Conservation (phyloP, 2,797 vertebrate genomes). For the Passerculus sandwichensis region DNA sequence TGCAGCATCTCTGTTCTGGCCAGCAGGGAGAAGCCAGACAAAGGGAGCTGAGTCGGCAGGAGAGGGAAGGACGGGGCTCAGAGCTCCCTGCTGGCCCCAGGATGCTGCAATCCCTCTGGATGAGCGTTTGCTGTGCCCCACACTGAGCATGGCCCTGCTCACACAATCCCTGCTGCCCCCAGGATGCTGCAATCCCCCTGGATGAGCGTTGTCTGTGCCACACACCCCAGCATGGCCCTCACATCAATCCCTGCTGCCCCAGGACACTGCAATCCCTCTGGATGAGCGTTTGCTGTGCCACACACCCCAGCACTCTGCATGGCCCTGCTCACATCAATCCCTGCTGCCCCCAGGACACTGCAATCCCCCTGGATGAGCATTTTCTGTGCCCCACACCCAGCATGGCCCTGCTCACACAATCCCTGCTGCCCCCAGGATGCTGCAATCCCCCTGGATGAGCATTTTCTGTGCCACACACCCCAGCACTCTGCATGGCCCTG, state of each 20-base stretch:
- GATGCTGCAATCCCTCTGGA: background rate
- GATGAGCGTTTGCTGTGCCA: too few species aligned
- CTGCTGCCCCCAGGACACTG: background rate
- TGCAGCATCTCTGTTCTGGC: constrained; percentile 37
- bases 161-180: too few species aligned
- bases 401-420: background rate
- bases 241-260: background rate
- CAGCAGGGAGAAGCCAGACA: constrained; percentile 39
- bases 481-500: background rate
- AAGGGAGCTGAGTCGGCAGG: constrained; percentile 59
- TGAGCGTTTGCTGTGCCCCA: background rate
- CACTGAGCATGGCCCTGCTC: background rate
- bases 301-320: too few species aligned
- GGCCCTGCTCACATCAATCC: background rate
- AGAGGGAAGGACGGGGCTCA: background rate
- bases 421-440: background rate
- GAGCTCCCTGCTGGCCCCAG: background rate
- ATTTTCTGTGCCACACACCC: too few species aligned
- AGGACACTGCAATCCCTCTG: too few species aligned
- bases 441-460: too few species aligned
- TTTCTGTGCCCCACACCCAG: too few species aligned
- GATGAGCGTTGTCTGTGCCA: too few species aligned
- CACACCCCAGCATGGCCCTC: background rate
- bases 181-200: too few species aligned
- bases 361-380: too few species aligned